These are phyloP conservation scores for Epinephelus fuscoguttatus DNA, from an alignment of 2,113 vertebrate genomes.

Conservation along the genomic window DNA sequence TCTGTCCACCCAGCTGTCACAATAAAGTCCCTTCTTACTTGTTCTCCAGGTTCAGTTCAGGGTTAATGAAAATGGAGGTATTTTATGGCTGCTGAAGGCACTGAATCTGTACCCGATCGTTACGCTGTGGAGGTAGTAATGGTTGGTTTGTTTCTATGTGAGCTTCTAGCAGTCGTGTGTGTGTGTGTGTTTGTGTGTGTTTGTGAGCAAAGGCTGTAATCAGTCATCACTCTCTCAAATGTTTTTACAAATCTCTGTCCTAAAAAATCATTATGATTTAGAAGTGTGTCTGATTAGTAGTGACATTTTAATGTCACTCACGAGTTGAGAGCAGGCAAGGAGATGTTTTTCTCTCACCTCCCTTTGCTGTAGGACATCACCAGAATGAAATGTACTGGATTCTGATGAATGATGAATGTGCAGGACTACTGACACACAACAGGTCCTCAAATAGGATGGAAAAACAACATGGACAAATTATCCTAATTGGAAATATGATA, in stretches of 20 bases:
- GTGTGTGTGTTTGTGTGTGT: conserved; percentile 2
- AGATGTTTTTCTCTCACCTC: conserved; percentile 17
- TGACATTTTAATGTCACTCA: conserved; percentile 50
- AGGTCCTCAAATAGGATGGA: not conserved
- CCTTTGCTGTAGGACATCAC: conserved; percentile 9
- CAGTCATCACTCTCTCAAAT: conserved; percentile 50
- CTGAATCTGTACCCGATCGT: conserved; percentile 51
- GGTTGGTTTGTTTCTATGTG: conserved; percentile 54
- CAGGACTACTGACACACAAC: not conserved
- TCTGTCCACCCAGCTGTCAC: conserved; percentile 42
- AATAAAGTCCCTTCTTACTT: conserved; percentile 39
- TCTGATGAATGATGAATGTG: conserved; percentile 34
- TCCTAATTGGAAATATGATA: not conserved
- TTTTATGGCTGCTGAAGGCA: conserved; percentile 61
- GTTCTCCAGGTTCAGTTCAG: conserved; percentile 67
- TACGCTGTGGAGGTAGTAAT: conserved; percentile 24
- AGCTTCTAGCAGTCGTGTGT: conserved; percentile 1
- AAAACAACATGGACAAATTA: not conserved
- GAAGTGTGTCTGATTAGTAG: conserved; percentile 41
- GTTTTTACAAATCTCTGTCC: conserved; percentile 51
- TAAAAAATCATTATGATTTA: conserved; percentile 55
- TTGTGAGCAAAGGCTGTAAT: not conserved
- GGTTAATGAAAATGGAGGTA: conserved; percentile 71
- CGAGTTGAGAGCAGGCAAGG: conserved; percentile 18
- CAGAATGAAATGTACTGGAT: conserved; percentile 20